phyloP scores from a whole-genome alignment of 2,797 vertebrate species.

The Ceyx erithaca region DNA sequence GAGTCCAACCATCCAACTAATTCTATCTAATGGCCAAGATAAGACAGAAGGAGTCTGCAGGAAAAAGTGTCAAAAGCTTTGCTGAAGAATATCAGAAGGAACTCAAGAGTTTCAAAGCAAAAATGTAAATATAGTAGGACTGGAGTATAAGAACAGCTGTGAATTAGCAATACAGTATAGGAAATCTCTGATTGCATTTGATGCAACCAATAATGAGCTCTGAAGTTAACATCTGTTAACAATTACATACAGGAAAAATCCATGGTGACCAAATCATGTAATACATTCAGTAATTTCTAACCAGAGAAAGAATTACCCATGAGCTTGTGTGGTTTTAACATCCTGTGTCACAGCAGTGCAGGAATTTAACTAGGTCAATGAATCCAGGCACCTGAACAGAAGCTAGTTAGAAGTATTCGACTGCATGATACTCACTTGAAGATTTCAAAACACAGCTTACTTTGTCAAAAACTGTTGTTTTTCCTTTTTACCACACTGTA shows the following conservation, averaged over 20 bases:
- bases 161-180: neutral
- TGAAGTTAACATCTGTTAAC: neutral
- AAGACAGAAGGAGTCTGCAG: neutral
- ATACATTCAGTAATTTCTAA: neutral
- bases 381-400: neutral
- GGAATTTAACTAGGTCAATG: neutral
- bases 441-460: neutral
- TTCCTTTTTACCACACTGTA: neutral
- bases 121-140: neutral
- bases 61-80: neutral
- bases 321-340: neutral
- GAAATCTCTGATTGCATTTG: neutral
- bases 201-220: neutral
- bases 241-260: neutral
- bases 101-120: neutral
- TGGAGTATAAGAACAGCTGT: neutral
- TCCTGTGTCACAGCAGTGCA: neutral
- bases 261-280: neutral
- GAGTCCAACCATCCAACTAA: neutral
- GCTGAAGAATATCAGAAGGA: neutral
- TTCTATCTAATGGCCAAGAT: rapidly evolving
- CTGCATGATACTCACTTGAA: neutral
- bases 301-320: neutral
- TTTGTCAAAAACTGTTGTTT: neutral
- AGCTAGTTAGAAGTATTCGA: neutral